These are phyloP conservation scores for Cosmorhoe ocellata DNA, from an alignment of 2,888 invertebrate species.

Conservation along the genomic window DNA sequence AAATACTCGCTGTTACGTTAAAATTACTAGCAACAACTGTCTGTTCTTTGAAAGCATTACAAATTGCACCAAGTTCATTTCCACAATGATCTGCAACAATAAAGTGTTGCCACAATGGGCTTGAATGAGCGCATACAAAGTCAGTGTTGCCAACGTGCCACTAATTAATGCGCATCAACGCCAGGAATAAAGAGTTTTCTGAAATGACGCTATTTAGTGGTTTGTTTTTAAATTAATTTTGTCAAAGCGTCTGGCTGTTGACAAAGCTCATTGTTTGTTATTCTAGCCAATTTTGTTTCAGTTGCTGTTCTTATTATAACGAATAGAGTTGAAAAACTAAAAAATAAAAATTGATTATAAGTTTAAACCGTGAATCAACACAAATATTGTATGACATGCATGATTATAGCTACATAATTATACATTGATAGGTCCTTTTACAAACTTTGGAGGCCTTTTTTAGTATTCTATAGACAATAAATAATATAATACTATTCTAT, in stretches of 20 bases:
- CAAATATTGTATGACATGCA: too few species aligned
- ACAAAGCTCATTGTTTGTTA: slow-evolving; percentile 24
- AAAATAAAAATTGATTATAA: too few species aligned
- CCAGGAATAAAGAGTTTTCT: slow-evolving; percentile 29
- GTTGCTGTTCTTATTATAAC: too few species aligned
- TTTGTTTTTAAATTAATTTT: slow-evolving; percentile 32
- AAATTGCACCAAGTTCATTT: slow-evolving; percentile 29
- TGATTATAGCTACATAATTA: too few species aligned
- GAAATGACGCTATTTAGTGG: slow-evolving; percentile 32
- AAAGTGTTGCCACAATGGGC: slow-evolving; percentile 52
- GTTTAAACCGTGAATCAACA: too few species aligned
- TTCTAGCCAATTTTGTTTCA: slow-evolving; percentile 10
- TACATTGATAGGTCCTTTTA: too few species aligned
- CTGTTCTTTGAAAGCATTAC: slow-evolving; percentile 15
- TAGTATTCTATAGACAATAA: too few species aligned
- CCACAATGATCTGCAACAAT: slow-evolving; percentile 45
- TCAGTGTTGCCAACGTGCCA: slow-evolving; percentile 42
- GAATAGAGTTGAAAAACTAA: too few species aligned
- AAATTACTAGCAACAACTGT: slow-evolving; percentile 14
- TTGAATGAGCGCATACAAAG: slow-evolving; percentile 52
- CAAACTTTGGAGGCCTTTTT: too few species aligned
- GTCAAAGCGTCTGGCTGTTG: slow-evolving; percentile 26
- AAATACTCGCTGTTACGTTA: neutral
- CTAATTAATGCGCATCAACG: slow-evolving; percentile 60
- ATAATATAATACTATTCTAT: too few species aligned